Evolutionary conservation across 2,888 invertebrate genomes (phyloP), one percentile per base, ranked within the genome.

Genomic region (Harmothoe impar): DNA sequence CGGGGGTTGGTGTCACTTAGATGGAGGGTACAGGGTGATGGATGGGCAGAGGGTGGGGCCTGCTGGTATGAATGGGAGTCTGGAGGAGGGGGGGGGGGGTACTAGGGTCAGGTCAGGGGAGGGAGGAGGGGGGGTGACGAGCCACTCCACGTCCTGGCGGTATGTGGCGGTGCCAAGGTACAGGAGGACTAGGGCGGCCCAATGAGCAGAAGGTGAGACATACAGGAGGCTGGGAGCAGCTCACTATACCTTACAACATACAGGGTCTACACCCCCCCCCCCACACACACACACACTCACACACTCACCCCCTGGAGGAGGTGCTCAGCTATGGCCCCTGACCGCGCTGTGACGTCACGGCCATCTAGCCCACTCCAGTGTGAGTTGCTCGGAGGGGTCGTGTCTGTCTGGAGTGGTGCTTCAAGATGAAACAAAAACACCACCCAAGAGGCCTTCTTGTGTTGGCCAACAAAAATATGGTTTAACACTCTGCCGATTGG

Each of bases 41-140:
- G 86, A 86, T 86, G 56, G 54, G 15, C 29, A 86, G 54, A 23
- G 54, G n/a, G 3, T 10, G n/a, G 86, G 54, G 20, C 29, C 54
- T 52, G 52, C 31, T 86, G 52, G 86, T 86, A 86, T 86, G 86
- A 86, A 86, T 86, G 86, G 86, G 86, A 20, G n/a, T n/a, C 68
- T 3, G 72, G 29, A 29, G 72, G 72, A 29, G 25, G 31, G 20
- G 25, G 77, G 7, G 77, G 15, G 77, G 25, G 29, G 62, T 62
- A 62, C n/a, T 62, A 25, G 62, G 25, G 62, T 23, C 25, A 62
- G 20, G 20, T 5, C 5, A 25, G 62, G 62, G 62, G 23, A 62
- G 20, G 20, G 62, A 15, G 62, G 23, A 62, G 20, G 20, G 62
- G 62, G 62, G 62, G 62, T 62, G 62, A 62, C 10, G 43, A 43